Conservation (phyloP, 2,113 vertebrate genomes). For the Erythrocebus patas region DNA sequence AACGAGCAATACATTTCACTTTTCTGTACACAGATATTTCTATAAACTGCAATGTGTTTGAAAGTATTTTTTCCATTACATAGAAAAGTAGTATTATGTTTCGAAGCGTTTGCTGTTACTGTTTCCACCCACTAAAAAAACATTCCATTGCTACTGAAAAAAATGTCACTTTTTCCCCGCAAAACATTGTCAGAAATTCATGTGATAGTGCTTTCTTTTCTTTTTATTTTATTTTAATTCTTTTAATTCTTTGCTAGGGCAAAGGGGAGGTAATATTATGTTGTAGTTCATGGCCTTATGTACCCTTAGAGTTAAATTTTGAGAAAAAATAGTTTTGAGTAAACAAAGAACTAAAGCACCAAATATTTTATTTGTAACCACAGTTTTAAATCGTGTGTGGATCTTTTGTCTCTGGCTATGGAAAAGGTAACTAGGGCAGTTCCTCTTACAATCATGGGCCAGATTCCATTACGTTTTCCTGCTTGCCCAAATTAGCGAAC, state of each 20-base stretch:
- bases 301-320: slow-evolving; percentile 73
- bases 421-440: slow-evolving; percentile 76
- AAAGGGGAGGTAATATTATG: neutral
- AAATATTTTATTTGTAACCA: slow-evolving; percentile 66
- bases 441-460: slow-evolving; percentile 56
- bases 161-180: neutral
- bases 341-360: slow-evolving; percentile 78
- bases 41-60: slow-evolving; percentile 8
- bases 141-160: slow-evolving; percentile 64
- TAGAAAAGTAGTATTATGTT: slow-evolving; percentile 15
- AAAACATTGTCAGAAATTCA: slow-evolving; percentile 62
- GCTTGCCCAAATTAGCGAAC: slow-evolving; percentile 76
- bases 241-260: neutral
- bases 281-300: slow-evolving; percentile 39
- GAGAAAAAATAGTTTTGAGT: slow-evolving; percentile 74
- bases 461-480: slow-evolving; percentile 77
- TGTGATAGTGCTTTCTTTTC: neutral
- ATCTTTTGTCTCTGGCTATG: slow-evolving; percentile 77
- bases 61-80: slow-evolving; percentile 58
- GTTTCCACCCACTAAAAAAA: slow-evolving; percentile 65
- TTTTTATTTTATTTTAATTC: neutral
- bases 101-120: slow-evolving; percentile 32
- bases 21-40: neutral
- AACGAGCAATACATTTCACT: neutral
- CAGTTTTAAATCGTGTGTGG: slow-evolving; percentile 65